Evolutionary conservation across 2,888 invertebrate genomes (phyloP).

Genomic region (Nemoura dubitans): DNA sequence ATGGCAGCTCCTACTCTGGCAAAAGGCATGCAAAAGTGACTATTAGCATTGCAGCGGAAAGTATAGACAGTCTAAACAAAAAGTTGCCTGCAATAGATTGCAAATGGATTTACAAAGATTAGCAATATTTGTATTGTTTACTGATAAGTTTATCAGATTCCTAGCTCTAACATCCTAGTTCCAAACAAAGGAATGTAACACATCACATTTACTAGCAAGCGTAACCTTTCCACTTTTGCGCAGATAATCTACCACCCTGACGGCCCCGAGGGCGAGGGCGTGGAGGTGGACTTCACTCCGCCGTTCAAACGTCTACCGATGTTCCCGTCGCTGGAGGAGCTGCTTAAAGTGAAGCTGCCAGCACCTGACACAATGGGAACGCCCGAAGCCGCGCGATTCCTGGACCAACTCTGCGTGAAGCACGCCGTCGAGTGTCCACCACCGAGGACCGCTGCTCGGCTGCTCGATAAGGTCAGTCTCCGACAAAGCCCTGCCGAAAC

Average conservation of each 20-base stretch:
- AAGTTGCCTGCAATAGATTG: too few species aligned
- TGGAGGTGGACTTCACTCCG: conserved; percentile 95
- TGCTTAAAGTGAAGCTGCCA: conserved; percentile 79
- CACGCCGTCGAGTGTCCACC: conserved; percentile 92
- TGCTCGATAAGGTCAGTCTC: conserved; percentile 83
- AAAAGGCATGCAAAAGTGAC: too few species aligned
- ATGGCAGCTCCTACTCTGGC: too few species aligned
- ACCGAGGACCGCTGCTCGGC: conserved; percentile 90
- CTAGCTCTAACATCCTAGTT: too few species aligned
- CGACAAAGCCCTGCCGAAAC: too few species aligned
- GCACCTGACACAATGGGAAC: conserved; percentile 72
- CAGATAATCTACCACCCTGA: conserved; percentile 88
- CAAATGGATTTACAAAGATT: too few species aligned
- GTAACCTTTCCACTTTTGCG: conserved; percentile 53
- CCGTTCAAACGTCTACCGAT: conserved; percentile 93
- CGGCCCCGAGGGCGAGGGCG: conserved; percentile 81
- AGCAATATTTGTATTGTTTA: too few species aligned
- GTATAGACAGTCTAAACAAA: too few species aligned
- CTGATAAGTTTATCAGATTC: too few species aligned
- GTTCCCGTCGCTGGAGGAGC: conserved; percentile 89
- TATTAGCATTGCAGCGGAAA: too few species aligned
- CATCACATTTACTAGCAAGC: too few species aligned
- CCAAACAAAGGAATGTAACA: too few species aligned
- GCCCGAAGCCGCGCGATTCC: conserved; percentile 75
- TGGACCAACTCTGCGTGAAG: conserved; percentile 83